Base-by-base conservation (phyloP, 2,888 invertebrate species). In the Rhabditophanes sp. region DNA sequence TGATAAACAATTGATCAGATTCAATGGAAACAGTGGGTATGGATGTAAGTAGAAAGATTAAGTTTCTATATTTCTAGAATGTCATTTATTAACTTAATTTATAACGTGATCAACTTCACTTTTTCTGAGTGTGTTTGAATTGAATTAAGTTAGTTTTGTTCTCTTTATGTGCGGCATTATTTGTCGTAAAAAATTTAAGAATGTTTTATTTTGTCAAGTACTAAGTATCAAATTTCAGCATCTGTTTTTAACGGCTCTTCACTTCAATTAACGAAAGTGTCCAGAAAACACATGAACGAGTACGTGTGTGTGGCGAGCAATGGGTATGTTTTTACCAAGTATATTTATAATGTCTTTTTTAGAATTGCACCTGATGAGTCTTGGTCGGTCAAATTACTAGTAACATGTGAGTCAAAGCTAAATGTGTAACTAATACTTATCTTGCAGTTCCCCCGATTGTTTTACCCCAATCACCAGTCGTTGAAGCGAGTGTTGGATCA, bases 251-350 rank as follows among this genome's bases (percentile, higher is more conserved):
- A 58, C 26, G 58, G 59, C n/a, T 39, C 54, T 9, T 50, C 51
- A 16, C 39, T 64, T 20, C 41, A 45, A 14, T 30, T 64, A 35
- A 45, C 46, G 24, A 48, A 50, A 35, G 59, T 64, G 7, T 51
- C 45, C 21, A 41, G 64, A 5, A 49, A 50, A 19, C 60, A 63
- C 39, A 64, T 59, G 62, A 50, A 50, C 37, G 62, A 64, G 32
- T 64, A 65, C 33, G 47, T 61, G 7, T 64, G 64, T 30, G 53
- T 60, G 1, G 64, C 64, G 1, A 46, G 44, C 20, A 64, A 64
- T 35, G 64, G n/a, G n/a, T n/a, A n/a, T n/a, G n/a, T n/a, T n/a
- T n/a, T n/a, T n/a, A n/a, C n/a, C n/a, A n/a, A n/a, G n/a, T n/a
- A n/a, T n/a, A n/a, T n/a, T n/a, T n/a, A n/a, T n/a, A n/a, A n/a